Evolutionary conservation across 2,113 vertebrate species (phyloP).

Genomic region (Emberiza fucata): DNA sequence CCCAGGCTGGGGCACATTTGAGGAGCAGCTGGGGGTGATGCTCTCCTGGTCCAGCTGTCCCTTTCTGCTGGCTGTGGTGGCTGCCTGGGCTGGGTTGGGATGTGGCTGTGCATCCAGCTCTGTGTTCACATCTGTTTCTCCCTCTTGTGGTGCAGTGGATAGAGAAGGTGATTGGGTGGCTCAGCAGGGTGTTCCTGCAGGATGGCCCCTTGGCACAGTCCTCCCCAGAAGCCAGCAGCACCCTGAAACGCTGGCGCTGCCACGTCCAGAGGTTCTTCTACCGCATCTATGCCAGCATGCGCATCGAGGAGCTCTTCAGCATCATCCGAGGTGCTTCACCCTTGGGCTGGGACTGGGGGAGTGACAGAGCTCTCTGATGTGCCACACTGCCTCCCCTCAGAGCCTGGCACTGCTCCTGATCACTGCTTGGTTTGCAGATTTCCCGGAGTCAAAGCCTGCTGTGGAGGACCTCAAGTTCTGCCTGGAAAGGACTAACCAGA

Average conservation of each 20-base stretch:
- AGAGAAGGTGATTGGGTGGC: slow-evolving; percentile 92
- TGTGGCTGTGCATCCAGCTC: neutral
- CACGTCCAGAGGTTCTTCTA: slow-evolving; percentile 97
- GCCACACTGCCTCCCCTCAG: rapidly evolving
- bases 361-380: neutral
- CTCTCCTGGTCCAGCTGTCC: neutral
- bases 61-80: neutral
- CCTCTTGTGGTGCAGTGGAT: slow-evolving; percentile 80
- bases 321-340: slow-evolving; percentile 85
- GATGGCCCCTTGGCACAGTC: neutral
- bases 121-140: neutral
- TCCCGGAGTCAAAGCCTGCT: slow-evolving; percentile 94
- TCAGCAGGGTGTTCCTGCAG: slow-evolving; percentile 87
- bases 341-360: neutral
- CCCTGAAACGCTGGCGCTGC: slow-evolving; percentile 89
- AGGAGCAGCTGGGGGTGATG: neutral
- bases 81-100: neutral
- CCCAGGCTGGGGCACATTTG: neutral
- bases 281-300: slow-evolving; percentile 91
- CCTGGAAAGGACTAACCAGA: slow-evolving; percentile 91
- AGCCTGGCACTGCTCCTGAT: neutral
- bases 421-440: slow-evolving; percentile 75
- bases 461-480: slow-evolving; percentile 96
- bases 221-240: slow-evolving; percentile 52
- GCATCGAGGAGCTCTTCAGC: slow-evolving; percentile 96